Percentiles rank a stretch among this genome's conserved stretches.
Conservation (phyloP, 2,797 vertebrate species). For the Cephalopachus bancanus region DNA sequence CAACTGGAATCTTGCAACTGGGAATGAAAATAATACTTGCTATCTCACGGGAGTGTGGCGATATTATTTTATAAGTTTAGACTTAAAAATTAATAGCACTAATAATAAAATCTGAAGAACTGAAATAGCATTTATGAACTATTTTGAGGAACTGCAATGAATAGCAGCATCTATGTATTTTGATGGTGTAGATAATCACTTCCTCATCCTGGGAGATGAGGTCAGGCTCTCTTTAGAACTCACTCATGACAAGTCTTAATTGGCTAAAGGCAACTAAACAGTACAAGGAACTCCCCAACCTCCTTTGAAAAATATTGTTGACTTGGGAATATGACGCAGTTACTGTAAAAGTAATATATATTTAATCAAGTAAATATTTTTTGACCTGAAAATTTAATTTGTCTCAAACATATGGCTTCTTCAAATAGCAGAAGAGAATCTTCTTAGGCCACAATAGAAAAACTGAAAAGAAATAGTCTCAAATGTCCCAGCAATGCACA, state of each 20-base stretch:
- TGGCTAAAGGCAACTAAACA: conserved; percentile 45
- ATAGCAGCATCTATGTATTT: neutral
- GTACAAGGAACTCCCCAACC: conserved; percentile 25
- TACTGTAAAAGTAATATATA: neutral
- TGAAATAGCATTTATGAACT: conserved; percentile 40
- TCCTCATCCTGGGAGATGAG: conserved; percentile 7
- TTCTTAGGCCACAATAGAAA: conserved; percentile 22
- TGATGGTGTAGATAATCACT: neutral
- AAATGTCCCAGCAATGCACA: neutral
- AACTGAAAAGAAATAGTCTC: neutral
- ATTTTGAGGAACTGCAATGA: conserved; percentile 7
- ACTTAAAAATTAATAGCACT: conserved; percentile 46
- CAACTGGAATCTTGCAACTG: neutral
- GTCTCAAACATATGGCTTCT: conserved; percentile 51
- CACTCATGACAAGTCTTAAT: neutral
- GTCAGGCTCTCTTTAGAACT: neutral
- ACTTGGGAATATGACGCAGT: neutral
- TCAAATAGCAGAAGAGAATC: conserved; percentile 23
- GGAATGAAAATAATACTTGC: neutral
- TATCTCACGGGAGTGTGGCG: neutral
- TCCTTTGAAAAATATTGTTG: neutral
- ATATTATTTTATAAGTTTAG: neutral
- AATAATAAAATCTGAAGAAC: conserved; percentile 48
- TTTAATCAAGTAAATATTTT: conserved; percentile 66
- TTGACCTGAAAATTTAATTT: conserved; percentile 52